Evolutionary conservation across 2,888 invertebrate species (phyloP).

Genomic region (Mythimna vitellina): DNA sequence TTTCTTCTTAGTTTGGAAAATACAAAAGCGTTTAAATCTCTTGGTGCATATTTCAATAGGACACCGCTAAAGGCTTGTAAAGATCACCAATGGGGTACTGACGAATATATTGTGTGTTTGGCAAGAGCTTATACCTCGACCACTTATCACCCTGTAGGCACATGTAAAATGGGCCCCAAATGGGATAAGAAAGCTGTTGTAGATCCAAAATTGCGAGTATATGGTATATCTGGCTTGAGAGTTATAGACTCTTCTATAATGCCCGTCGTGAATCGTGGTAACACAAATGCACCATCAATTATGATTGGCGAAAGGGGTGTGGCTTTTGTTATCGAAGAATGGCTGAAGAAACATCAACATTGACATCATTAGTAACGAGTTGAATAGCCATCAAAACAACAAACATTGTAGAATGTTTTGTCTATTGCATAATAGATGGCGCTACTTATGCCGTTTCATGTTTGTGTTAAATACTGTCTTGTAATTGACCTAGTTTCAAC

Average conservation of each 20-base stretch:
- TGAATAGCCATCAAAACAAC: no score
- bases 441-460: constrained; percentile 16
- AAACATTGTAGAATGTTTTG: background rate
- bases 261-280: constrained; percentile 94
- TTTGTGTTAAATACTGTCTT: constrained; percentile 4
- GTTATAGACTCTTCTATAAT: constrained; percentile 95
- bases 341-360: constrained; percentile 58
- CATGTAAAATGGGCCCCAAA: constrained; percentile 89
- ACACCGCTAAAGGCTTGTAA: constrained; percentile 90
- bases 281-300: constrained; percentile 95
- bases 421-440: constrained; percentile 44
- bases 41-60: constrained; percentile 89
- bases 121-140: constrained; percentile 89
- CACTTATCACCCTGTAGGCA: constrained; percentile 85
- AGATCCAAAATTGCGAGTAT: constrained; percentile 92
- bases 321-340: constrained; percentile 74
- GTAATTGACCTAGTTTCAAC: constrained; percentile 22
- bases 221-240: constrained; percentile 90
- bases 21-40: constrained; percentile 89
- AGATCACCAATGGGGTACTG: constrained; percentile 90
- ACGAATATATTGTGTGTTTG: constrained; percentile 92
- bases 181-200: constrained; percentile 92
- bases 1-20: constrained; percentile 90
- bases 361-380: background rate
- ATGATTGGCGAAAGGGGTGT: constrained; percentile 93